A percentile compares a stretch with the other conserved stretches of the same genome.
These are phyloP conservation scores for Yponomeuta evonymella DNA, from an alignment of 2,888 invertebrate genomes.

Conservation along the genomic window DNA sequence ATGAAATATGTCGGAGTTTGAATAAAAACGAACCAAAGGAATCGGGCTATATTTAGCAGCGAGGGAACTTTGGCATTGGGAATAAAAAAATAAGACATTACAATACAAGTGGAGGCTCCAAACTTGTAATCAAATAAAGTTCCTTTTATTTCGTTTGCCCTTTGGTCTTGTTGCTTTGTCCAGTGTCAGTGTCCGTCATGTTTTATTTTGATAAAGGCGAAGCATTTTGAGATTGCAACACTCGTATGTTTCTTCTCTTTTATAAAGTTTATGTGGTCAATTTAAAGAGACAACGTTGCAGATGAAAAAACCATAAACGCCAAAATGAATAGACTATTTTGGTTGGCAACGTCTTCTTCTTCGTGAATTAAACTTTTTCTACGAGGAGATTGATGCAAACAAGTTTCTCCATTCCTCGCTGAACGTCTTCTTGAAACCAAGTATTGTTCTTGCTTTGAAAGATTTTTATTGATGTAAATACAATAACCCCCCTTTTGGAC, in stretches of 20 bases:
- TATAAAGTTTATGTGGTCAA: background rate
- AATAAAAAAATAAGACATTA: background rate
- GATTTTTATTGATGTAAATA: too few relatives aligned
- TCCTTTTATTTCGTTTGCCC: background rate
- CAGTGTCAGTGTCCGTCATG: background rate
- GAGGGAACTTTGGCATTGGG: background rate
- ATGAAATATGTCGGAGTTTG: background rate
- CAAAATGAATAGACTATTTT: too few relatives aligned
- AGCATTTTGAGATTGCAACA: background rate
- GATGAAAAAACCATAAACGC: too few relatives aligned
- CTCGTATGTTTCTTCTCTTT: background rate
- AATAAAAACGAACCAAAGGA: background rate
- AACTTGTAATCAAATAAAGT: conserved; percentile 2
- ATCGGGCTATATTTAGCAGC: background rate
- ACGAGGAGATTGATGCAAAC: too few relatives aligned
- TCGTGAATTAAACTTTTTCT: too few relatives aligned
- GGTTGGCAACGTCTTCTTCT: too few relatives aligned
- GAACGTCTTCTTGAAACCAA: too few relatives aligned
- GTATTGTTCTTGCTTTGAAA: too few relatives aligned
- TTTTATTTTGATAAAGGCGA: background rate
- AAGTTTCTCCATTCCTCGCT: too few relatives aligned
- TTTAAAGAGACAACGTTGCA: too few relatives aligned
- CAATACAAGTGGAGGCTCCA: background rate
- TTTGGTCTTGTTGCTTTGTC: background rate
- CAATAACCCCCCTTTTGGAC: too few relatives aligned